Base-by-base conservation (phyloP, 2,113 vertebrate species). In the Caretta caretta region DNA sequence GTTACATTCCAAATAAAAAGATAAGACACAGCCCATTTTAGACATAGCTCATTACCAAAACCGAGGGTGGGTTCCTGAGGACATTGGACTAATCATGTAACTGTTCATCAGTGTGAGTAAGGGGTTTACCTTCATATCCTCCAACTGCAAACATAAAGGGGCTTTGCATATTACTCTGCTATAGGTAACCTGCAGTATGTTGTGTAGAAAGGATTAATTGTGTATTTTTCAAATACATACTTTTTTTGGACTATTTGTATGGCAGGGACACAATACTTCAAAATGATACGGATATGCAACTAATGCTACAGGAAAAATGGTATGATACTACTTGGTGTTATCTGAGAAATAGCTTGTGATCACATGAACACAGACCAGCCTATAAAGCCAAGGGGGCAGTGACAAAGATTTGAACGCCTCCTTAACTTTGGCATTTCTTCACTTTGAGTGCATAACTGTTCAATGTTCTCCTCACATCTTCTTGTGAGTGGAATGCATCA, bases 231-330 rank as follows among this genome's bases (percentile, higher is more conserved):
- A 56, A 4, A 4, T 65, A 19, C 29, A 65, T 35, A 17, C 31
- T 35, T 65, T 35, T 35, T 65, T 14, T 27, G 56, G 24, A 57
- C 56, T 57, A 57, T 72, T 22, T n/a, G 51, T 27, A 72, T 31
- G 49, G 17, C 72, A 84, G 53, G 57, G 86, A 78, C 38, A 75
- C 80, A 90, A 25, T 38, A 27, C 42, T 80, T 90, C 84, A 91
- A 69, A 93, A 20, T 27, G 31, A 20, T 24, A 93, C 53, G 10
- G 51, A 92, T 42, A 79, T 6, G 87, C 86, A 97, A 35, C n/a
- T 6, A 29, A 83, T 31, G 35, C 20, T 50, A 75, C 1, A 86
- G 49, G n/a, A 81, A 84, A 90, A 54, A 24, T 0, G 5, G 42
- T 4, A 46, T 86, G 29, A 90, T 54, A 51, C 25, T 35, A 27